Base-by-base conservation (phyloP, 2,797 vertebrate genomes). In the Brachyalestes nurse region DNA sequence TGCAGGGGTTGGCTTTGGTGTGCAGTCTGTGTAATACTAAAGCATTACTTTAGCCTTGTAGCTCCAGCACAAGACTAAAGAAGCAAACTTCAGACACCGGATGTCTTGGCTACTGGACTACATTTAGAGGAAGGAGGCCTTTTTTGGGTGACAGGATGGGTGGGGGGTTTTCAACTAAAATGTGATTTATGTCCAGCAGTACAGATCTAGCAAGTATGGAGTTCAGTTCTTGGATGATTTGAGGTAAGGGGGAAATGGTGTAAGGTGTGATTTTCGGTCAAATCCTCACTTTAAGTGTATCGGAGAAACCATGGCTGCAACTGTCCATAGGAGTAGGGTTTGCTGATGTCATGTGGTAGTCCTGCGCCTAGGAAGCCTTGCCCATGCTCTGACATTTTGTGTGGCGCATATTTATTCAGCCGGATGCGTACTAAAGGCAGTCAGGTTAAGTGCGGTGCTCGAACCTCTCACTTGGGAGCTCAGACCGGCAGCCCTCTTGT, bases 381-480 rank as follows among this genome's bases (percentile, higher is more conserved):
- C 70, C 42, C 72, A 82, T 13, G 13, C 74, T 84, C 89, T 93
- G 92, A 93, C 92, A 93, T 93, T 94, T 92, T 91, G 90, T 91
- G 90, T 90, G 90, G 89, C 88, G 83, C 92, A 88, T 93, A 91
- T 94, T 94, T 94, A 94, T 94, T 94, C 93, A 91, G 91, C 87
- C 81, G 87, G 88, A 89, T 92, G 92, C 91, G 93, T 92, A 93
- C 90, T 86, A 91, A 90, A 90, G 92, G 89, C 90, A 90, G 88
- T 87, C 90, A 90, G 93, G 93, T 94, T 94, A 95, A 95, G 92
- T 93, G 93, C 91, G 88, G 90, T 88, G 90, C 91, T 91, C 88
- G 78, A 82, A 90, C 91, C 91, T 93, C 90, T 93, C 92, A 90
- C 92, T 91, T 90, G 84, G 91, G 91, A 93, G 93, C 92, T 91